Base-by-base conservation (phyloP, 2,888 invertebrate species). In the Drosophila setosimentum region DNA sequence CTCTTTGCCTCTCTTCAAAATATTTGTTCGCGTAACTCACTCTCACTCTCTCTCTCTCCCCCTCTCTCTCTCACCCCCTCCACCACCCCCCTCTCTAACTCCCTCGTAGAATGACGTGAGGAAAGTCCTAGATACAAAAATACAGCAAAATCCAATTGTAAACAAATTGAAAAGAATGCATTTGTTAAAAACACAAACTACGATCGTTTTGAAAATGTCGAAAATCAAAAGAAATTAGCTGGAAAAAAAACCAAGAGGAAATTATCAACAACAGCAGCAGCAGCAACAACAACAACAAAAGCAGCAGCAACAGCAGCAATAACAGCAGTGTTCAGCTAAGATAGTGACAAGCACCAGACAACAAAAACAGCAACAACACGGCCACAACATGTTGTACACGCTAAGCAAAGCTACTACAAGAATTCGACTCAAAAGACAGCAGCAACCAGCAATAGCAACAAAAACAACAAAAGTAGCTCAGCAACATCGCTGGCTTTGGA, bases 361-460 rank as follows among this genome's bases (percentile, higher is more conserved):
- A 63, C 64, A 55, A 45, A 16, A 16, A 27, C 61, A 77, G 55
- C 76, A 61, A 65, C 75, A 78, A 54, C 18, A 78, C 88, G 88
- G 83, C 87, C 72, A 64, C 73, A 89, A 78, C 68, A 88, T 89
- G 87, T 85, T 86, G 89, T 82, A 87, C 68, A 85, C 85, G 82
- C 69, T 86, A 71, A 82, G 87, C 61, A 86, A 82, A 82, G 86
- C 89, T 70, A 86, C 86, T 74, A 86, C 86, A 67, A 87, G 85
- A 87, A 86, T 89, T 67, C 89, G 86, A 77, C 86, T 86, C 80
- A 86, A 86, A 86, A 82, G 88, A 71, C 85, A 80, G 30, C 72
- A 78, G 42, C 76, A 72, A 57, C 3, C 37, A 60, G 21, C 70
- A 42, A 32, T 51, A 60, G 13, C 57, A 48, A 62, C 55, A 50